A percentile compares a stretch with the other conserved stretches of the same genome.
Evolutionary conservation across 30 jellyfish, hydroid and myxozoan species (phyloP).

Genomic region (Cassiopea andromeda): DNA sequence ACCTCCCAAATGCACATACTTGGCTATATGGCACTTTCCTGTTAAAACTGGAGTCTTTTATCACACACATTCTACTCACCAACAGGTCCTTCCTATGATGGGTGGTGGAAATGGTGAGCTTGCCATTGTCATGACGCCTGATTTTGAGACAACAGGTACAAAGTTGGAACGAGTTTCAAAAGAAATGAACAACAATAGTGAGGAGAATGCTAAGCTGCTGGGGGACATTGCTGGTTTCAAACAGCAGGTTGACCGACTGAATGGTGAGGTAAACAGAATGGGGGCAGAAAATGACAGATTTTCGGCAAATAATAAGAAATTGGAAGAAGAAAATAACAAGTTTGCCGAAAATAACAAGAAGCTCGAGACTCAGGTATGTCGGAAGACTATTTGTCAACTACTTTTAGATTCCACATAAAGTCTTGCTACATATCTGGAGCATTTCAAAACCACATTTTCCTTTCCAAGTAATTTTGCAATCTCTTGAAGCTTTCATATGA

Average conservation of each 20-base stretch:
- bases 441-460: no score
- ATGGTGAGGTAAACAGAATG: slow-evolving; percentile 79
- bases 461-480: no score
- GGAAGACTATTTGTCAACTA: no score
- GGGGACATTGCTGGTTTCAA: slow-evolving; percentile 73
- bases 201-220: slow-evolving; percentile 81
- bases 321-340: slow-evolving; percentile 87
- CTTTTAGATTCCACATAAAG: background rate
- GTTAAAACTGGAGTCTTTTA: no score
- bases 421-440: no score
- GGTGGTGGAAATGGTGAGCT: slow-evolving; percentile 83
- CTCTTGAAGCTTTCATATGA: no score
- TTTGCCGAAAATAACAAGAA: slow-evolving; percentile 83
- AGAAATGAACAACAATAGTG: slow-evolving; percentile 72
- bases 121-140: slow-evolving; percentile 78
- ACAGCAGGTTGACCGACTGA: slow-evolving; percentile 72
- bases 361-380: slow-evolving; percentile 84
- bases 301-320: slow-evolving; percentile 81
- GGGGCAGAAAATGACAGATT: slow-evolving; percentile 82
- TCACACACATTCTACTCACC: no score
- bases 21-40: no score
- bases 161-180: slow-evolving; percentile 64
- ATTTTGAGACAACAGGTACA: slow-evolving; percentile 84
- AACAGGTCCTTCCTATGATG: slow-evolving; percentile 78
- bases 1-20: no score